Conservation (phyloP, 2,113 vertebrate species). For the Pedetes capensis region DNA sequence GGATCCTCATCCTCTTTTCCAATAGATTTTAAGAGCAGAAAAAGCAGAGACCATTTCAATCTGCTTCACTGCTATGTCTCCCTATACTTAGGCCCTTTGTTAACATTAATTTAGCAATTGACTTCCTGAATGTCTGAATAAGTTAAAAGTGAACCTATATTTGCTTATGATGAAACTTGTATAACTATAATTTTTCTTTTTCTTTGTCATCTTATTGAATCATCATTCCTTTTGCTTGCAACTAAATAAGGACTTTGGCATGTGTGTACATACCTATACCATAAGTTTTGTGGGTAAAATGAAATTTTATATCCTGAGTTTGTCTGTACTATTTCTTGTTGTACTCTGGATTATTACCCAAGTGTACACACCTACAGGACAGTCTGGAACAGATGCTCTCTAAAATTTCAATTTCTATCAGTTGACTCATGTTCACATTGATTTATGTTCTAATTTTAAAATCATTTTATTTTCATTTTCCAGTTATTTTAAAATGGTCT, state of each 20-base stretch:
- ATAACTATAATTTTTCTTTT: neutral
- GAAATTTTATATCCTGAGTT: constrained; percentile 1
- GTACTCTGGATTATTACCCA: constrained; percentile 26
- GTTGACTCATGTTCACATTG: constrained; percentile 5
- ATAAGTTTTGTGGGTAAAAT: constrained; percentile 26
- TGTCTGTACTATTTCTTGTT: neutral
- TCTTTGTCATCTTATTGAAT: neutral
- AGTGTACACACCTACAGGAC: constrained; percentile 2
- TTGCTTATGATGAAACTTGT: too few species aligned
- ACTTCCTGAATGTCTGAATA: too few species aligned
- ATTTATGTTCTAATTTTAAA: constrained; percentile 43
- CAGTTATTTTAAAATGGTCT: neutral
- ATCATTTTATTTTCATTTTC: neutral
- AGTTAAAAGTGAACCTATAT: too few species aligned
- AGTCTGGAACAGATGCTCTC: constrained; percentile 2
- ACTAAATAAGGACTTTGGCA: too few species aligned
- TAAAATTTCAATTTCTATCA: constrained; percentile 45
- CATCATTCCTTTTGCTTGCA: neutral
- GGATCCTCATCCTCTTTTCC: too few species aligned
- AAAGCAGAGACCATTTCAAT: too few species aligned
- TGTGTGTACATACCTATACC: too few species aligned
- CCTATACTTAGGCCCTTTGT: too few species aligned
- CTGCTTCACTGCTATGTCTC: too few species aligned
- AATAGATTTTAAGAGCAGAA: too few species aligned
- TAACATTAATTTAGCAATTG: too few species aligned